Evolutionary conservation across 1,140 invertebrate species (phyloP).

Genomic region (Pseudomyrmex sp.): DNA sequence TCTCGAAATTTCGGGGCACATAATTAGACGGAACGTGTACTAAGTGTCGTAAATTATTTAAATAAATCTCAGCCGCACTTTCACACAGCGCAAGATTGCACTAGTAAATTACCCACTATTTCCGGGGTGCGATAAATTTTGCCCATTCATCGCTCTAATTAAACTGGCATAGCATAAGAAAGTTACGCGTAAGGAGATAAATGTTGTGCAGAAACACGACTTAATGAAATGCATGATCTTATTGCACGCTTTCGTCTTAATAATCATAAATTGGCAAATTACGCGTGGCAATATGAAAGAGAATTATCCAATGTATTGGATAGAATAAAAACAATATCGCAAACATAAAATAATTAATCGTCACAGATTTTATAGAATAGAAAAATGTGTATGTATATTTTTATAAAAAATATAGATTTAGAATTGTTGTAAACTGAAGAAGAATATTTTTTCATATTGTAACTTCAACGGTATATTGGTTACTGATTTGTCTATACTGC

Average conservation of each 20-base stretch:
- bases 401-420: too few species aligned
- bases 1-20: neutral
- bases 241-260: conserved; percentile 23
- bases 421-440: too few species aligned
- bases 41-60: conserved; percentile 43
- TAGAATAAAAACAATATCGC: neutral
- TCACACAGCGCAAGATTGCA: conserved; percentile 22
- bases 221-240: conserved; percentile 46
- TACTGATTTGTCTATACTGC: neutral
- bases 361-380: neutral
- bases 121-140: conserved; percentile 39
- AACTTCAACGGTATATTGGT: neutral
- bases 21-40: conserved; percentile 1
- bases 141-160: conserved; percentile 48
- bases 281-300: neutral
- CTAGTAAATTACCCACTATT: conserved; percentile 47
- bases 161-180: conserved; percentile 52
- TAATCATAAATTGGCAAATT: conserved; percentile 41
- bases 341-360: neutral
- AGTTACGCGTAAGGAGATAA: conserved; percentile 47
- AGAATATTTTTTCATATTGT: neutral
- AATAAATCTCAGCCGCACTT: conserved; percentile 35
- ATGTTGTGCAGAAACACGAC: conserved; percentile 33
- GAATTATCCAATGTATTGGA: neutral
- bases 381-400: too few species aligned